phyloP scores from a whole-genome alignment of 2,888 invertebrate genomes.

The Troilus luridus region DNA sequence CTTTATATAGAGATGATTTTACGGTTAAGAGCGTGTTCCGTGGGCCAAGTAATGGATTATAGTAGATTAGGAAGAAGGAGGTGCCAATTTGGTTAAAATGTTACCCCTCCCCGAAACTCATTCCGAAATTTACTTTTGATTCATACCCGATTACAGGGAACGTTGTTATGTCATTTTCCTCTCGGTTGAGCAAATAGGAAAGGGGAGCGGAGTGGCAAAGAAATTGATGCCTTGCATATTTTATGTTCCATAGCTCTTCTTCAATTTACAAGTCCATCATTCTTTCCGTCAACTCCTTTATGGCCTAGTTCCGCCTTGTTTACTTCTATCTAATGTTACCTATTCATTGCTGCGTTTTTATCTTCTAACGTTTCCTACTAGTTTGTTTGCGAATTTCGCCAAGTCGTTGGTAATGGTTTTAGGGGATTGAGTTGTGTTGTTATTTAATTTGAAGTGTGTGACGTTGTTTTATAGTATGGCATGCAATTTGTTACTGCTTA shows the following conservation, averaged over 20 bases:
- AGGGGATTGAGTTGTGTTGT: no score
- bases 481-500: no score
- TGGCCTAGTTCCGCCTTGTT: slow-evolving; percentile 3
- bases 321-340: neutral
- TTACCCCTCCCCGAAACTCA: neutral
- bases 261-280: slow-evolving; percentile 46
- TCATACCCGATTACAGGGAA: slow-evolving; percentile 22
- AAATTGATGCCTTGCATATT: slow-evolving; percentile 54
- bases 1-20: neutral
- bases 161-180: slow-evolving; percentile 38
- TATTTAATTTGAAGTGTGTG: no score
- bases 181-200: slow-evolving; percentile 43
- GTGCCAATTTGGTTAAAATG: slow-evolving; percentile 21
- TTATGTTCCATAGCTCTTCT: slow-evolving; percentile 52
- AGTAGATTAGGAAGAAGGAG: neutral
- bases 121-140: slow-evolving; percentile 32
- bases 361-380: neutral
- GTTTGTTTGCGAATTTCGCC: neutral
- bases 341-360: slow-evolving; percentile 17
- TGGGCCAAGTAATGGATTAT: neutral
- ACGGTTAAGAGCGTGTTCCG: neutral
- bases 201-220: slow-evolving; percentile 13
- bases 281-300: slow-evolving; percentile 10
- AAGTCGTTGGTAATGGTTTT: no score
- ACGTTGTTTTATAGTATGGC: no score